Evolutionary conservation across 2,888 invertebrate genomes (phyloP).

Genomic region (Acleris sparsana): DNA sequence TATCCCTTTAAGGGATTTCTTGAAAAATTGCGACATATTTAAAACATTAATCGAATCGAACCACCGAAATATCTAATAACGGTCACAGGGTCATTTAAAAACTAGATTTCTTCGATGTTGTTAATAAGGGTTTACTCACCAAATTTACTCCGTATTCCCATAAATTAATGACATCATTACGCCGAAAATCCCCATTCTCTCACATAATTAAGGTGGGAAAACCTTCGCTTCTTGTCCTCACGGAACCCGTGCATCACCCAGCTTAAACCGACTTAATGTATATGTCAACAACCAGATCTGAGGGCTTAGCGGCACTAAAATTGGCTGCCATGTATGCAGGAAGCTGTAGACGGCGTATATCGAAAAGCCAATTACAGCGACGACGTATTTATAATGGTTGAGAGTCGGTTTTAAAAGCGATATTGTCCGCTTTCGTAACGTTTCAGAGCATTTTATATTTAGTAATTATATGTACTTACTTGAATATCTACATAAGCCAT

Average conservation of each 20-base stretch:
- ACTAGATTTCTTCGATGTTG: no score
- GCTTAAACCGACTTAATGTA: slow-evolving; percentile 27
- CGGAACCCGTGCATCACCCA: slow-evolving; percentile 11
- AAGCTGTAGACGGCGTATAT: slow-evolving; percentile 19
- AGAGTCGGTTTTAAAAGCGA: slow-evolving; percentile 17
- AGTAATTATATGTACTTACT: no score
- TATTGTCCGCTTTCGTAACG: slow-evolving; percentile 5
- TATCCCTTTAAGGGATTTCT: no score
- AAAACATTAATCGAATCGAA: no score
- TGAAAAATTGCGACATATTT: no score
- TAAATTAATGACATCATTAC: no score
- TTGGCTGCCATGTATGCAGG: slow-evolving; percentile 11
- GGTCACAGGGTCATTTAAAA: no score
- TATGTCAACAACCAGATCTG: slow-evolving; percentile 31
- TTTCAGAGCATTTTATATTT: neutral
- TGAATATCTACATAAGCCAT: no score
- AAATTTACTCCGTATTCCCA: no score
- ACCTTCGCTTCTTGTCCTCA: neutral
- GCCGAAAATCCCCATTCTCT: no score
- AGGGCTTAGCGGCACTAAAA: slow-evolving; percentile 31
- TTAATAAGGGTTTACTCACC: no score
- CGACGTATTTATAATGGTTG: slow-evolving; percentile 17
- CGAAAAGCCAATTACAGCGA: slow-evolving; percentile 25
- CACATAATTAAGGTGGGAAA: neutral
- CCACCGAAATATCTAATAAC: no score